Evolutionary conservation across 2,113 vertebrate genomes (phyloP).

Genomic region (Crocuta crocuta): DNA sequence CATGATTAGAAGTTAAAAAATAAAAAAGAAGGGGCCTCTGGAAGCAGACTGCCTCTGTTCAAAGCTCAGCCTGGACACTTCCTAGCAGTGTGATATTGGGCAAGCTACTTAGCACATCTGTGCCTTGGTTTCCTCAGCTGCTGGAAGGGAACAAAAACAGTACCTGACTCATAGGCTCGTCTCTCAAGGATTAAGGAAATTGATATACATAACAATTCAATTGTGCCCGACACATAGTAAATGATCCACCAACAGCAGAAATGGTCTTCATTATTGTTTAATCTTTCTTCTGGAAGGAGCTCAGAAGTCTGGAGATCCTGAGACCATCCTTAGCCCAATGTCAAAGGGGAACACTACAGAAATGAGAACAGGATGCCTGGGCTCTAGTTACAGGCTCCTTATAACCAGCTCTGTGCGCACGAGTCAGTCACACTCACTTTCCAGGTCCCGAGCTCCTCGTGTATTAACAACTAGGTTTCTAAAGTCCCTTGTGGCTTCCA

Average conservation of each 20-base stretch:
- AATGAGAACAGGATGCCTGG: background rate
- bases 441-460: background rate
- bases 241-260: rapidly evolving
- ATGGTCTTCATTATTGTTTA: background rate
- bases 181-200: background rate
- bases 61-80: background rate
- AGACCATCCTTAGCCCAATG: background rate
- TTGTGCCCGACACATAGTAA: background rate
- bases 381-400: background rate
- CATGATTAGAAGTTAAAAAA: background rate
- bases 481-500: background rate
- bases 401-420: background rate
- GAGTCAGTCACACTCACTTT: background rate
- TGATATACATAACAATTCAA: background rate
- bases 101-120: background rate
- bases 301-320: background rate
- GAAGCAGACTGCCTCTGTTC: background rate
- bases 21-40: background rate
- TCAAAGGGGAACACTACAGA: background rate
- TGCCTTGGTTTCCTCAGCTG: background rate
- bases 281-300: background rate
- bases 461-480: background rate
- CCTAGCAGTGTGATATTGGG: background rate
- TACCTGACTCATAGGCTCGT: background rate
- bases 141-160: background rate